Evolutionary conservation across 1,140 invertebrate species (phyloP).

Genomic region (Condylostylus longicornis): DNA sequence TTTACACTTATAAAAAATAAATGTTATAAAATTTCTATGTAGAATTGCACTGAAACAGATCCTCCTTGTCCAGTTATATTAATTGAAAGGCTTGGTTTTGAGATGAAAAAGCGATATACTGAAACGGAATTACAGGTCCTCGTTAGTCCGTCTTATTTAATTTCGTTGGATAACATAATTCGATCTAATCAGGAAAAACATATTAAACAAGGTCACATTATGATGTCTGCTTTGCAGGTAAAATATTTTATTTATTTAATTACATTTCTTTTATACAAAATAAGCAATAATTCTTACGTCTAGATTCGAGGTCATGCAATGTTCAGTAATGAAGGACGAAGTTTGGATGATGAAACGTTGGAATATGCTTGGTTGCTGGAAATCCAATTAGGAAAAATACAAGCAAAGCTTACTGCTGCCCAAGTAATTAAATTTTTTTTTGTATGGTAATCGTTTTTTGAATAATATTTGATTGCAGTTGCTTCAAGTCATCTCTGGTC

Average conservation of each 20-base stretch:
- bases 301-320: slow-evolving; percentile 86
- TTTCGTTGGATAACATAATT: slow-evolving; percentile 55
- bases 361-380: slow-evolving; percentile 93
- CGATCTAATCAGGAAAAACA: slow-evolving; percentile 55
- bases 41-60: slow-evolving; percentile 72
- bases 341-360: slow-evolving; percentile 81
- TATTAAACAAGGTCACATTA: slow-evolving; percentile 74
- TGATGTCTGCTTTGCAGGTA: slow-evolving; percentile 77
- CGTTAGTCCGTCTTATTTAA: slow-evolving; percentile 72
- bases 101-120: slow-evolving; percentile 85
- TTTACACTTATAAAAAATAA: not conserved
- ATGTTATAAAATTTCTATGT: no score
- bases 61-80: slow-evolving; percentile 80
- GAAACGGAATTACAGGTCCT: slow-evolving; percentile 85
- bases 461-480: slow-evolving; percentile 25
- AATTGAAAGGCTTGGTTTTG: slow-evolving; percentile 84
- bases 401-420: slow-evolving; percentile 60
- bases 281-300: slow-evolving; percentile 7
- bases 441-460: not conserved
- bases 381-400: slow-evolving; percentile 65
- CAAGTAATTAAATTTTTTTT: slow-evolving; percentile 32
- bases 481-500: slow-evolving; percentile 67
- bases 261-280: slow-evolving; percentile 3
- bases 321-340: slow-evolving; percentile 84
- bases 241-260: slow-evolving; percentile 6